Base-by-base conservation (phyloP, 2,888 invertebrate species). In the Clunio marinus region DNA sequence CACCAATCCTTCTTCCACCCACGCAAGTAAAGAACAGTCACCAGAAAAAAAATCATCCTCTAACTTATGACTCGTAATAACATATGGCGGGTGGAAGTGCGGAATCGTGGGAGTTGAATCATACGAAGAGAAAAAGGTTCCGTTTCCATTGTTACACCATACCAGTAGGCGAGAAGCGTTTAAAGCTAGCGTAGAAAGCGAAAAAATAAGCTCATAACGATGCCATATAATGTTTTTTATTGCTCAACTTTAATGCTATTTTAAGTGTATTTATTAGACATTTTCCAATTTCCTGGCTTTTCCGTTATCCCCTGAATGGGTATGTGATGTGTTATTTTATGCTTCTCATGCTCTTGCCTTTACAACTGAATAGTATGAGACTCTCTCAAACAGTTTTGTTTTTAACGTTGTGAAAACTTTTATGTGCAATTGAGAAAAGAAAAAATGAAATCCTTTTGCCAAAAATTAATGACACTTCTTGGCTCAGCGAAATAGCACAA, bases 261-360 rank as follows among this genome's bases (percentile, higher is more conserved):
- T 68, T 58, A 58, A 58, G 68, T 46, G 68, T 68, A 68, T 68
- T 68, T 68, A 68, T 68, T 68, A 68, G 68, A 68, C 68, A 68
- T 68, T 68, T 68, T 68, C 68, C 68, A 68, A 68, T 68, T 68
- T 68, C 68, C 68, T 68, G 68, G 68, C 68, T 68, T 68, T 68
- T 45, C 51, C 68, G 25, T 24, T 55, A 63, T 63, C 63, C 46
- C 27, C 37, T 63, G 25, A 57, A 27, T 57, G 57, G 63, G 24
- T 46, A 63, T 63, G 46, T 63, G 63, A 63, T 63, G 45, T 15
- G 45, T 63, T 63, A 63, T 63, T 25, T 41, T 25, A 25, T 63
- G 35, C n/a, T 46, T 32, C 62, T 37, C 35, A 10, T 27, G 22
- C n/a, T 22, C 60, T 37, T 51, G 20, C 22, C 22, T 32, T 32